Evolutionary conservation across 2,113 vertebrate genomes (phyloP).

Genomic region (Pangasianodon hypophthalmus): DNA sequence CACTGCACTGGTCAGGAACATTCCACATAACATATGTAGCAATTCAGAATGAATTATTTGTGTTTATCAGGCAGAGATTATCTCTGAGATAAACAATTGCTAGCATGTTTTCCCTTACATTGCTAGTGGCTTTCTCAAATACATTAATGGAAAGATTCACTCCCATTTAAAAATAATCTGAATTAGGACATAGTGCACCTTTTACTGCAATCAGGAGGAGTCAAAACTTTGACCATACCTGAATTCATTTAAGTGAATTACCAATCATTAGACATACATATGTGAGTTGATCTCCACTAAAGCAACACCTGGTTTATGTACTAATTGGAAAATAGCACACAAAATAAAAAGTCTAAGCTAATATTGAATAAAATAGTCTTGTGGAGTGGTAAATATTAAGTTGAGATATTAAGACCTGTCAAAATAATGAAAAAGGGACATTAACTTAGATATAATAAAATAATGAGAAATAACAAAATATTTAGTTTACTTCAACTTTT

Average conservation of each 20-base stretch:
- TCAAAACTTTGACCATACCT: background rate
- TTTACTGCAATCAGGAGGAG: background rate
- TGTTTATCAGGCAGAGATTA: background rate
- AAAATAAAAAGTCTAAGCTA: background rate
- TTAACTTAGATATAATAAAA: background rate
- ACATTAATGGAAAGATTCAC: background rate
- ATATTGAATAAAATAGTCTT: background rate
- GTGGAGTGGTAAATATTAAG: background rate
- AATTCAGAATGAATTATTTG: background rate
- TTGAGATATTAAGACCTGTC: background rate
- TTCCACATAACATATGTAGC: constrained; percentile 1
- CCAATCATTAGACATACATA: background rate
- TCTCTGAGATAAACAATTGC: background rate
- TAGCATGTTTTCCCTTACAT: background rate
- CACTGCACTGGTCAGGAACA: constrained; percentile 30
- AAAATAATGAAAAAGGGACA: background rate
- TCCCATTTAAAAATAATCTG: background rate
- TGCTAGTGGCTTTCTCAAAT: background rate
- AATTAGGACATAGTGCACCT: background rate
- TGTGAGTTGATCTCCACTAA: background rate
- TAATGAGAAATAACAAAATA: background rate
- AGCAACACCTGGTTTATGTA: background rate
- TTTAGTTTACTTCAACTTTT: background rate
- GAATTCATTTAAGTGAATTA: background rate
- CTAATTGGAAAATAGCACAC: background rate